Evolutionary conservation across 2,797 vertebrate species (phyloP), one percentile per base, ranked within the genome.

Genomic region (Nothura maculosa): DNA sequence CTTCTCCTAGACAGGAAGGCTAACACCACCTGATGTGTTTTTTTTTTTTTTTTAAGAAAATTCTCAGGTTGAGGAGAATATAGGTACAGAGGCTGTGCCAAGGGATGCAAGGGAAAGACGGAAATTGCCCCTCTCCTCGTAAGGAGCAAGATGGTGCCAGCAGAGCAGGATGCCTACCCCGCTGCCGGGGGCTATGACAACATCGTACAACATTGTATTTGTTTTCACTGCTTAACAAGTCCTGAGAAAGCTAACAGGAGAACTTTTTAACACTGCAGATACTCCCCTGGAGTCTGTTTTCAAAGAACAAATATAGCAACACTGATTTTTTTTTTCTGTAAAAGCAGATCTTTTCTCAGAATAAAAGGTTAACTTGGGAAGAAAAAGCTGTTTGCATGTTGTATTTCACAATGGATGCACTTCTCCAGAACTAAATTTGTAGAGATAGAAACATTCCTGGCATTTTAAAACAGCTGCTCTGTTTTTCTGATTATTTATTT

Each of bases 141-240:
- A 38, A 50, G 66, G 12, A 1, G 2, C 12, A 57, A 52, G 70
- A 60, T 0, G 48, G 24, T 25, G 48, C 48, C 24, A 6, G 22
- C 48, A 50, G 48, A 36, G 30, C 21, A 70, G 58, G 47, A 25
- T 13, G 48, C 12, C 17, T 55, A 75, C 40, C 25, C 27, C 19
- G 8, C 55, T 60, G 61, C 27, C 78, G 52, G 30, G 55, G n/a
- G 21, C 6, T 13, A 20, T 27, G 58, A 12, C 7, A 11, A 16
- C 60, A 14, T 2, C 1, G 48, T 2, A 1, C 55, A 73, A 12
- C 1, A 0, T 0, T 1, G 5, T 27, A 27, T 25, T 64, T 58
- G 22, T 43, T 85, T 68, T 47, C 30, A 50, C 38, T 48, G 30
- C 43, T 42, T 27, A 28, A 58, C 0, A 1, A 0, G 0, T 48